Evolutionary conservation across 1,140 invertebrate species (phyloP), one percentile per base, ranked within the genome.

Genomic region (Ephestia elutella): DNA sequence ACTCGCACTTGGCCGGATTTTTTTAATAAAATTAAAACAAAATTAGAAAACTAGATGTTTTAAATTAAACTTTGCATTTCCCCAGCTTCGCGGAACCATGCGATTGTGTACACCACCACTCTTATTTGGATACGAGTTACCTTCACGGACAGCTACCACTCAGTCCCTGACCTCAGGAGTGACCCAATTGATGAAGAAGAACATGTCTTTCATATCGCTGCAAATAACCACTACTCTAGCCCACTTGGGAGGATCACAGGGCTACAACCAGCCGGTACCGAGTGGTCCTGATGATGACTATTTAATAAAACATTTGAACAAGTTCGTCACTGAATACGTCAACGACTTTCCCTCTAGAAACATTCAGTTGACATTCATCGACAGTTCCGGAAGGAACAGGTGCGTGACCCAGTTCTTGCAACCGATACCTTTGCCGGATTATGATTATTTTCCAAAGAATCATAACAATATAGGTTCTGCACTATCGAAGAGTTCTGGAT

Each of bases 391-490:
- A 19, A 71, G 51, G 28, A 84, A 85, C 53, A 86, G 71, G 70
- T 86, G 77, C 56, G 68, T 83, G 19, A 80, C 81, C 0, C 80
- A 87, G 55, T 86, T 83, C 56, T 53, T 88, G 1, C 78, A 85
- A 59, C 68, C 80, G 8, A 74, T 86, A 17, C 70, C 74, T 11
- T 51, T 75, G 13, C 86, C 83, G 0, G 69, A 75, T 56, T 62
- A 59, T 21, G 76, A 80, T 32, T 75, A 55, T 49, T 75, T 78
- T 54, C 76, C 80, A 11, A 75, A 70, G 67, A 75, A 84, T 58
- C 71, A 75, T 0, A 83, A 78, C n/a, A 57, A 44, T 54, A 72
- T 58, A 20, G 80, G 74, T 55, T 85, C 86, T 0, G 78, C 80
- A 5, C 4, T 78, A 11, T 87, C 82, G 0, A 86, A 82, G 44